A percentile compares a stretch with the other conserved stretches of the same genome.
Evolutionary conservation across 2,113 vertebrate genomes (phyloP).

Genomic region (Chinchilla lanigera): DNA sequence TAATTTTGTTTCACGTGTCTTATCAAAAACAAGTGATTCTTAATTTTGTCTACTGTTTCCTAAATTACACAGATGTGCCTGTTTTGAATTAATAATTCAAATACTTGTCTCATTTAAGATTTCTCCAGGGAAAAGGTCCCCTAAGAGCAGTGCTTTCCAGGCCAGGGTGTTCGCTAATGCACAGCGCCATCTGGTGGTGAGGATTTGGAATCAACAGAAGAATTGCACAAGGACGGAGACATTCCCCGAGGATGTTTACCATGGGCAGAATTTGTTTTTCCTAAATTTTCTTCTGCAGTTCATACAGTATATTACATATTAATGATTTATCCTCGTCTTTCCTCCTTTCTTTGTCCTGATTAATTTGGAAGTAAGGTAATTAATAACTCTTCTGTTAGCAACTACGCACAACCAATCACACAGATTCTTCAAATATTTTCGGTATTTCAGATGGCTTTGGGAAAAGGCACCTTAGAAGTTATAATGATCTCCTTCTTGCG

Average conservation of each 20-base stretch:
- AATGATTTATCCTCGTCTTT: not conserved
- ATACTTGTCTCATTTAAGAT: not conserved
- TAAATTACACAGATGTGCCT: not conserved
- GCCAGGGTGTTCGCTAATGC: constrained; percentile 58
- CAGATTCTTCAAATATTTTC: not conserved
- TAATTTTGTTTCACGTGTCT: not conserved
- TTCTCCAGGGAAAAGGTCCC: rapidly evolving
- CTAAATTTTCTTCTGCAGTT: not conserved
- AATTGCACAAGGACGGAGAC: not conserved
- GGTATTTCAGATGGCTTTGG: not conserved
- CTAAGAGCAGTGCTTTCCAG: rapidly evolving
- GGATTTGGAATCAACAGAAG: not conserved
- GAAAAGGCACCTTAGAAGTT: not conserved
- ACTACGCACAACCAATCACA: no score
- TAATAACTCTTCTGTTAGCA: not conserved
- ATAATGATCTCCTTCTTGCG: not conserved
- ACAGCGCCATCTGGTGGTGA: constrained; percentile 72
- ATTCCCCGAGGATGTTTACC: not conserved
- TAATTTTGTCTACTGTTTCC: not conserved
- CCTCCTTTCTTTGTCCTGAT: not conserved
- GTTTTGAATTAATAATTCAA: not conserved
- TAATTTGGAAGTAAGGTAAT: not conserved
- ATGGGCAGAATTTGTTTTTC: not conserved
- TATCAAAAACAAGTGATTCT: not conserved
- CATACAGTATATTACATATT: not conserved